Evolutionary conservation across 2,113 vertebrate genomes (phyloP), one percentile per base, ranked within the genome.

Genomic region (Oncorhynchus clarkii): DNA sequence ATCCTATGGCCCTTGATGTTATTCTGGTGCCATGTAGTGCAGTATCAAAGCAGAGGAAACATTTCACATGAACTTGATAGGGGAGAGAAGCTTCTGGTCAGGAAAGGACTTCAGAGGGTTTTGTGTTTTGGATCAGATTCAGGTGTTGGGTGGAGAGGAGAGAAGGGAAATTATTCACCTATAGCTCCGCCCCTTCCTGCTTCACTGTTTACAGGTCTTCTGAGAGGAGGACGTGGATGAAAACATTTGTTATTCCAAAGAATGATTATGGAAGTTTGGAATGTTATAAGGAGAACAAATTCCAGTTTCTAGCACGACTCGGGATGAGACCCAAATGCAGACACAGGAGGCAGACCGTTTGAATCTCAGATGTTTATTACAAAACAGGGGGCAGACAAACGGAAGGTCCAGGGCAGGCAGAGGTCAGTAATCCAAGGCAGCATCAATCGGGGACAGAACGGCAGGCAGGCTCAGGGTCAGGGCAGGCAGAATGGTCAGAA

Each of bases 11-110:
- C 85, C 87, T 87, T 90, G 86, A 90, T 88, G 87, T 82, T 72
- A 72, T 48, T 66, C 34, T 54, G 51, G 13, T 77, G 72, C 66
- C 84, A 84, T 80, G 80, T 79, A 78, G 84, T 81, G 62, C 70
- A 71, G 84, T 92, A 54, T 93, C 90, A 93, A 92, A 93, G 90
- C 77, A 90, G 84, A 85, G 86, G 86, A 92, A 91, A 92, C 87
- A 89, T 88, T 92, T 84, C 83, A 84, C 83, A 86, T 74, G 78
- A 73, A 76, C 80, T 80, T 54, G 51, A 54, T 16, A 54, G 51
- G 51, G 14, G 51, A 18, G 85, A 72, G 72, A 72, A 80, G 71
- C 72, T 62, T 67, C 62, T 29, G 79, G 77, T 82, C 87, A 90
- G 89, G 87, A 92, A 90, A 84, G 14, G 79, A 82, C 82, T 83